A percentile compares a stretch with the other conserved stretches of the same genome.
These are phyloP conservation scores for Euproctis similis DNA, from an alignment of 2,888 invertebrate species.

Conservation along the genomic window DNA sequence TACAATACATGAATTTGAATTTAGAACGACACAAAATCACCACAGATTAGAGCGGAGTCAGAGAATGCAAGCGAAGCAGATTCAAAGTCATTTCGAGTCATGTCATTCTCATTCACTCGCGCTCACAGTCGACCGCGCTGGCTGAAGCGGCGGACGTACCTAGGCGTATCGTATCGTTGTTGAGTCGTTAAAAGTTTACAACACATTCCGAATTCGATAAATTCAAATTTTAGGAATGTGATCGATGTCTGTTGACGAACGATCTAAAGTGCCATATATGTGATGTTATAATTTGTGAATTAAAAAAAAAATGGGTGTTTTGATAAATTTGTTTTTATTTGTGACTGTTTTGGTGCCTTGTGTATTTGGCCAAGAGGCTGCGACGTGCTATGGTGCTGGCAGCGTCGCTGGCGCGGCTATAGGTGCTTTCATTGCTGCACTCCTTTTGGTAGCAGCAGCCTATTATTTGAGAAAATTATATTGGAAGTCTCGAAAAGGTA, in stretches of 20 bases:
- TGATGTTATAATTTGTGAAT: slow-evolving; percentile 43
- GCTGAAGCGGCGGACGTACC: slow-evolving; percentile 54
- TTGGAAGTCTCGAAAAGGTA: slow-evolving; percentile 77
- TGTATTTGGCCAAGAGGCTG: slow-evolving; percentile 64
- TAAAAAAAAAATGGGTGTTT: slow-evolving; percentile 65
- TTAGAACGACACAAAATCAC: too few species aligned
- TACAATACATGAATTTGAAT: too few species aligned
- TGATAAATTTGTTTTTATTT: slow-evolving; percentile 51
- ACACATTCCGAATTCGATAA: slow-evolving; percentile 43
- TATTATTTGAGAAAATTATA: slow-evolving; percentile 77
- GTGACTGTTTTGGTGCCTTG: slow-evolving; percentile 62
- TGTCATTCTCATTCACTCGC: too few species aligned
- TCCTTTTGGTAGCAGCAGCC: slow-evolving; percentile 74
- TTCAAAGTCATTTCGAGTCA: too few species aligned
- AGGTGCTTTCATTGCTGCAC: slow-evolving; percentile 80
- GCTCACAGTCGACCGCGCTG: slow-evolving; percentile 61
- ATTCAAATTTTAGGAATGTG: slow-evolving; percentile 59
- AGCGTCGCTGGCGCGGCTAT: slow-evolving; percentile 83
- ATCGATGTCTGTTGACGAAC: slow-evolving; percentile 39
- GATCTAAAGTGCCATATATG: slow-evolving; percentile 64
- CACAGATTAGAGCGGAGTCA: too few species aligned
- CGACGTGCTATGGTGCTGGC: slow-evolving; percentile 79
- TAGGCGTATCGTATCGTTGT: slow-evolving; percentile 21
- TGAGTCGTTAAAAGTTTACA: slow-evolving; percentile 33
- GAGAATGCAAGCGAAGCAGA: too few species aligned